Evolutionary conservation across 2,797 vertebrate species (phyloP), one percentile per base, ranked within the genome.

Genomic region (Strix occidentalis): DNA sequence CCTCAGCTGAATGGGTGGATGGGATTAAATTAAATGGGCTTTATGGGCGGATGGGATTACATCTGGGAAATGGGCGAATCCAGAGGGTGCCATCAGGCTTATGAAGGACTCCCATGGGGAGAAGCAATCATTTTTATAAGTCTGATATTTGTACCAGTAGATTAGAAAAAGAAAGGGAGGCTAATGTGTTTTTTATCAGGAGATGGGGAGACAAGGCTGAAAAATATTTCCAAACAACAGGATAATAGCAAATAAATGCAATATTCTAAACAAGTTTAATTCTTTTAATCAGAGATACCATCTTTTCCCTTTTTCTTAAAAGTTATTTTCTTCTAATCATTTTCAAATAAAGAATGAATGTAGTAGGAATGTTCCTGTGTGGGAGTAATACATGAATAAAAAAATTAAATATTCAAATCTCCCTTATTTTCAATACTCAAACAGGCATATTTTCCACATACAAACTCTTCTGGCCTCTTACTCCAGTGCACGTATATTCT

Each of bases 41-140:
- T 74, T 68, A 68, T 33, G 68, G 85, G 10, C 2, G 3, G 78
- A 69, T 90, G 96, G 87, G 84, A 90, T 96, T 92, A 89, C 95
- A 81, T 56, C 57, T 31, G 87, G 95, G 90, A 74, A 84, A 85
- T 3, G 65, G 74, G 84, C 3, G 3, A 89, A 64, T 63, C 74
- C 69, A 4, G 79, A 82, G 90, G 93, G 83, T 76, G 95, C 84
- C 48, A 18, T 84, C 86, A 53, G 71, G 75, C 56, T 88, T 63
- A 23, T 8, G 58, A 70, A 84, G 87, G 63, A 74, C 68, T 95
- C 89, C 86, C 84, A 14, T 33, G 23, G 63, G 66, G 80, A 77
- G 58, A 85, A 92, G 68, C 71, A 87, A 81, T 80, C 33, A 10
- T 68, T 92, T 51, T 28, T 35, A 8, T 26, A 74, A 63, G 77